These are phyloP conservation scores for Zosterops lateralis DNA, from an alignment of 2,113 vertebrate species.

Conservation along the genomic window DNA sequence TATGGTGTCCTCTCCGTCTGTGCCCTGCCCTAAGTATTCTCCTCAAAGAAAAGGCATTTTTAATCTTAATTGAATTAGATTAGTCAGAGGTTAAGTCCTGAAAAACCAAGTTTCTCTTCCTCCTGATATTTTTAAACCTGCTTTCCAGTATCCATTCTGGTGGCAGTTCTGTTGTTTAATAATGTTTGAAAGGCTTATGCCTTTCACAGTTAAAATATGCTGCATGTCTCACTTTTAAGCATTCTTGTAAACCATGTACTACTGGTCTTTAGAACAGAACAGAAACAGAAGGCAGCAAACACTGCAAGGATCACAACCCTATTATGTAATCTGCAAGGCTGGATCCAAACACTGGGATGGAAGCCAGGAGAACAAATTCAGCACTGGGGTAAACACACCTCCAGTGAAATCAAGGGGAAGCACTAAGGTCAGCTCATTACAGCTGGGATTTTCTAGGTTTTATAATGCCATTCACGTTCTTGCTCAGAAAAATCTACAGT, in stretches of 20 bases:
- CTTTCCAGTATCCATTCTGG: neutral
- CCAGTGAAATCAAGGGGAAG: neutral
- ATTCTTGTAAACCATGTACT: neutral
- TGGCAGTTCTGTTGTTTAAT: neutral
- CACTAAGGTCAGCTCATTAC: neutral
- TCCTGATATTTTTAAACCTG: neutral
- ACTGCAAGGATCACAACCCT: neutral
- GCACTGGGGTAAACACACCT: constrained; percentile 24
- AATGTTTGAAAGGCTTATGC: neutral
- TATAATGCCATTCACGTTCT: neutral
- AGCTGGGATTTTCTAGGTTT: neutral
- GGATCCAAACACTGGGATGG: neutral
- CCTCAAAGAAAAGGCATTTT: neutral
- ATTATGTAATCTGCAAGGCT: constrained; percentile 3
- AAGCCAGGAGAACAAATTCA: constrained; percentile 30
- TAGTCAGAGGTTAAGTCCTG: neutral
- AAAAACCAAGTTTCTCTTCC: neutral
- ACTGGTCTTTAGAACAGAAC: neutral
- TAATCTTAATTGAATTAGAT: neutral
- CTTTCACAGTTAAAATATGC: neutral
- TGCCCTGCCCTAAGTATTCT: neutral
- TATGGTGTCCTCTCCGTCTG: neutral
- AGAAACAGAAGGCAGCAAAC: constrained; percentile 22
- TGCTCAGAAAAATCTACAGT: neutral
- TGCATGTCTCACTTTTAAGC: neutral